Conservation (phyloP, 2,888 invertebrate genomes). For the Mantis religiosa region DNA sequence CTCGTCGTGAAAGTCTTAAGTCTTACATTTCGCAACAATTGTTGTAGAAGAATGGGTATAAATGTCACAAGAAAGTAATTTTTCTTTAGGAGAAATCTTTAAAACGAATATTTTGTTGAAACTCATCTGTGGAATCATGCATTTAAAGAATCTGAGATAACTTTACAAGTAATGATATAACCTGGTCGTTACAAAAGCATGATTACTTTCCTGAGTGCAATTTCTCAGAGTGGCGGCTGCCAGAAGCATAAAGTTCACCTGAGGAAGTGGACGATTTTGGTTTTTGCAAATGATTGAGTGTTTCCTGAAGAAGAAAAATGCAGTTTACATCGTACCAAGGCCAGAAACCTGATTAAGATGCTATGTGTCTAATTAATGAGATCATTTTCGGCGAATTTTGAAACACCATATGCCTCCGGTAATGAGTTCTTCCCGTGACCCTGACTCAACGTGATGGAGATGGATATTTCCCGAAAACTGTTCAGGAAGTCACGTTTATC, state of each 20-base stretch:
- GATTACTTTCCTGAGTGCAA: too few relatives aligned
- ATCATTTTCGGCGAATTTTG: neutral
- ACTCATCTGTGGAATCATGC: too few relatives aligned
- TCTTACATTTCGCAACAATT: too few relatives aligned
- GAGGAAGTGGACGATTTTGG: neutral
- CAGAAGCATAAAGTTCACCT: neutral
- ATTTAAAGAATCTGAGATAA: too few relatives aligned
- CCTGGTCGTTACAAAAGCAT: too few relatives aligned
- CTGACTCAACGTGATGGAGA: neutral
- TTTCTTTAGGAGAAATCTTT: too few relatives aligned
- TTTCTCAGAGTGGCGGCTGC: too few relatives aligned
- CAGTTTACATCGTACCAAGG: neutral
- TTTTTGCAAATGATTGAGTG: neutral
- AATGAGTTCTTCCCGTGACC: neutral
- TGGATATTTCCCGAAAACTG: neutral
- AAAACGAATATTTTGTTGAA: too few relatives aligned
- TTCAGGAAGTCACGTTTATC: neutral
- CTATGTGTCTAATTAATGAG: neutral
- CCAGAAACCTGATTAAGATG: neutral
- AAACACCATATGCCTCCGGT: neutral
- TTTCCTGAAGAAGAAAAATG: neutral
- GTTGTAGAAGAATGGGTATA: too few relatives aligned
- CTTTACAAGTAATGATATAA: too few relatives aligned
- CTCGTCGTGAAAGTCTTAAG: too few relatives aligned
- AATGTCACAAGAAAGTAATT: too few relatives aligned